Evolutionary conservation across 2,888 invertebrate genomes (phyloP).

Genomic region (Muschampia plurimacula): DNA sequence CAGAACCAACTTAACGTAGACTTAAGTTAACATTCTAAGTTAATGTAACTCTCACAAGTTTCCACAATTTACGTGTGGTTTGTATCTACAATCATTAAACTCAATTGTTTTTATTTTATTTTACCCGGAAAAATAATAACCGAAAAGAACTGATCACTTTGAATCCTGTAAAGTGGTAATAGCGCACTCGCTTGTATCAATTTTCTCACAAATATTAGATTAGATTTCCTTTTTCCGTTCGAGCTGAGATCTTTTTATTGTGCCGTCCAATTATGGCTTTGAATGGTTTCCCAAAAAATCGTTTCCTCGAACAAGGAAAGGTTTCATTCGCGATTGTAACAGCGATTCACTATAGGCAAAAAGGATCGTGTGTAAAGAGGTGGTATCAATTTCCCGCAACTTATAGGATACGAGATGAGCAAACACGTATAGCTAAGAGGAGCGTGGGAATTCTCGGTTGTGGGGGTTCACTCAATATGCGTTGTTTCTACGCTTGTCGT

Average conservation of each 20-base stretch:
- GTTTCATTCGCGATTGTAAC: constrained; percentile 38
- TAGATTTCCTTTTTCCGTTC: constrained; percentile 32
- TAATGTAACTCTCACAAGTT: not conserved
- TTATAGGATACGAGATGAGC: constrained; percentile 63
- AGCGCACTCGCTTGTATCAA: constrained; percentile 32
- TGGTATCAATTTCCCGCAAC: constrained; percentile 79
- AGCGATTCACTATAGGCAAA: constrained; percentile 61
- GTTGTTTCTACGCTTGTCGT: constrained; percentile 16
- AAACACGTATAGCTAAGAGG: constrained; percentile 55
- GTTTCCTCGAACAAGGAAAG: constrained; percentile 37
- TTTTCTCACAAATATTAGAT: constrained; percentile 32
- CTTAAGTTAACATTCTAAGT: no score
- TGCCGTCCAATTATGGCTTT: constrained; percentile 40
- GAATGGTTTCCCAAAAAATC: constrained; percentile 40
- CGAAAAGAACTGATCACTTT: constrained; percentile 8
- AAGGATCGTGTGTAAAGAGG: constrained; percentile 59
- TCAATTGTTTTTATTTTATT: not conserved
- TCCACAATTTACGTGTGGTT: not conserved
- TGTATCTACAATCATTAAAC: not conserved
- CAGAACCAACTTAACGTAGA: no score
- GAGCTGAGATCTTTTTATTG: constrained; percentile 33
- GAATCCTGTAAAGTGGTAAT: constrained; percentile 29
- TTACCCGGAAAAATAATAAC: not conserved
- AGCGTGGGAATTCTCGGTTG: constrained; percentile 47
- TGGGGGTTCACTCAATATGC: constrained; percentile 38